Evolutionary conservation across 2,113 vertebrate species (phyloP).

Genomic region (Acrocephalus arundinaceus): DNA sequence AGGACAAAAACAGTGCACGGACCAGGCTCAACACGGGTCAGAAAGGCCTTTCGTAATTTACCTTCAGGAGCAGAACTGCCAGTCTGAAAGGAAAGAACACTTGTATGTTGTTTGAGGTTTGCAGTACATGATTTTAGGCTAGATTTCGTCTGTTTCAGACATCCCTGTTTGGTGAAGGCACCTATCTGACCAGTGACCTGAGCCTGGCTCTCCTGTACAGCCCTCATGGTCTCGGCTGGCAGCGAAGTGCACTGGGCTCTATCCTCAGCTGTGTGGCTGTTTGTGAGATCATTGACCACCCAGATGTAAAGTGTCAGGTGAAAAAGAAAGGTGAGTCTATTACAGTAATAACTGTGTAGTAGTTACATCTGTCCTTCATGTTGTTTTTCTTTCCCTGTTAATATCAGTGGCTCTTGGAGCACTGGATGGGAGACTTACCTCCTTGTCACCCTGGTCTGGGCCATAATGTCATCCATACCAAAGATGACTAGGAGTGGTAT

Average conservation of each 20-base stretch:
- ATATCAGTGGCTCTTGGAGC: background rate
- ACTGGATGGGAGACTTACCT: background rate
- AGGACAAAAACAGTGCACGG: conserved; percentile 14
- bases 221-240: conserved; percentile 89
- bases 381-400: background rate
- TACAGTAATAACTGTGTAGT: background rate
- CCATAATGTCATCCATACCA: conserved; percentile 41
- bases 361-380: background rate
- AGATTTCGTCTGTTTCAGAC: conserved; percentile 77
- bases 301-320: conserved; percentile 94
- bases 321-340: conserved; percentile 88
- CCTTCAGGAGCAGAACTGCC: background rate
- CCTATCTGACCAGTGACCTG: conserved; percentile 97
- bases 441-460: background rate
- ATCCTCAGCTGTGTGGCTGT: conserved; percentile 93
- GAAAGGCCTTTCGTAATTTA: background rate
- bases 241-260: conserved; percentile 83
- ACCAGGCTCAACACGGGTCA: background rate
- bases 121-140: background rate
- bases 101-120: background rate
- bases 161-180: conserved; percentile 95
- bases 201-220: conserved; percentile 97
- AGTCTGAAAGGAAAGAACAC: background rate
- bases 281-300: conserved; percentile 97
- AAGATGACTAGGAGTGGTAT: conserved; percentile 48